A percentile compares a stretch with the other conserved stretches of the same genome.
phyloP scores from a whole-genome alignment of 2,113 vertebrate species.

The Callospermophilus lateralis region DNA sequence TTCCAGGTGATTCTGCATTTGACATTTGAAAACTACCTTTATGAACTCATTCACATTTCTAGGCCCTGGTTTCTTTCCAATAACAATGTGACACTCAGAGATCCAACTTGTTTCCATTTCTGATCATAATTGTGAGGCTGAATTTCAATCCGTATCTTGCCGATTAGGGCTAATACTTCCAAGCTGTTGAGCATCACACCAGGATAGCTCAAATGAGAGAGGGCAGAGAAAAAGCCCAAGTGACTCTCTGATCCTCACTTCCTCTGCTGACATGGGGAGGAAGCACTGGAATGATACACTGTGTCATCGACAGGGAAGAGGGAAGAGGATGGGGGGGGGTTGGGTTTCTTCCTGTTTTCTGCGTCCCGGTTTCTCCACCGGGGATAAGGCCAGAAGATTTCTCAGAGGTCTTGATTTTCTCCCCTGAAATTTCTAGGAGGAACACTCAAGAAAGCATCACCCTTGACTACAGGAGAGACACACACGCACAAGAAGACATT shows the following conservation, averaged over 20 bases:
- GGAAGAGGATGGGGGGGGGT: neutral
- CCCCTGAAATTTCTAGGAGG: neutral
- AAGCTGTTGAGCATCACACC: constrained; percentile 34
- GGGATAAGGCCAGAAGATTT: neutral
- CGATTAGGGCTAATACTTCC: neutral
- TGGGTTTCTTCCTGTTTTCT: neutral
- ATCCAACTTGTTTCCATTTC: constrained; percentile 37
- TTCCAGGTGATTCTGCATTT: neutral
- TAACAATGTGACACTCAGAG: constrained; percentile 40
- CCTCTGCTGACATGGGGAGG: neutral
- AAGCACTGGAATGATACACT: neutral
- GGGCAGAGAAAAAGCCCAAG: neutral
- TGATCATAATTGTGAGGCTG: constrained; percentile 45
- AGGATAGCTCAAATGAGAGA: neutral
- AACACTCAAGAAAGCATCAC: constrained; percentile 14
- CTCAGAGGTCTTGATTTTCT: constrained; percentile 36
- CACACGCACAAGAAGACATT: neutral
- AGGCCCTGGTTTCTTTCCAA: constrained; percentile 60
- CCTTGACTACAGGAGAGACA: neutral
- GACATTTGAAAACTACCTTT: constrained; percentile 40
- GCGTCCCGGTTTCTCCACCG: constrained; percentile 23
- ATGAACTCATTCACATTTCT: constrained; percentile 54
- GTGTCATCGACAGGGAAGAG: neutral
- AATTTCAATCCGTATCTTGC: constrained; percentile 25
- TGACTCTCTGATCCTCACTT: neutral